phyloP scores from a whole-genome alignment of 2,113 vertebrate genomes.

The Cavia porcellus region DNA sequence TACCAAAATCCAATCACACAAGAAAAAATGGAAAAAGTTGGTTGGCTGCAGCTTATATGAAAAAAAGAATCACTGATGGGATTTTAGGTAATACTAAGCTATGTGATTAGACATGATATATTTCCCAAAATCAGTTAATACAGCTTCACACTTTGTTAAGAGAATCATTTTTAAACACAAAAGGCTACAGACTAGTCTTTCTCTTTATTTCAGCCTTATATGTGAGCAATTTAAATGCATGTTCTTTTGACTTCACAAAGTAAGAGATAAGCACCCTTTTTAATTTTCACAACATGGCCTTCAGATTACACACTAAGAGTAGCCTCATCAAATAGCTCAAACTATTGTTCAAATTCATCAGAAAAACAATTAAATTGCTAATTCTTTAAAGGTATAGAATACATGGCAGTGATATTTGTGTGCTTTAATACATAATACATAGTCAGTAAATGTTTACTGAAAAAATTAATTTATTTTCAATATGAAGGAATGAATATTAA shows the following conservation, averaged over 20 bases:
- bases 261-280: slow-evolving; percentile 18
- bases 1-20: background rate
- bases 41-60: background rate
- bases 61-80: background rate
- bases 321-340: background rate
- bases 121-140: background rate
- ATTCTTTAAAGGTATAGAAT: background rate
- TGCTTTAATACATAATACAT: background rate
- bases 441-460: slow-evolving; percentile 43
- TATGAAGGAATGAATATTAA: slow-evolving; percentile 44
- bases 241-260: slow-evolving; percentile 5
- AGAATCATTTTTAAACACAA: slow-evolving; percentile 22
- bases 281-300: slow-evolving; percentile 16
- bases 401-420: slow-evolving; percentile 10
- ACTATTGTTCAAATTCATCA: slow-evolving; percentile 22
- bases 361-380: slow-evolving; percentile 57
- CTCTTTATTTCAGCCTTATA: slow-evolving; percentile 6
- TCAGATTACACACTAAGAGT: background rate
- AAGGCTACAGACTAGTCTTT: background rate
- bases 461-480: slow-evolving; percentile 47
- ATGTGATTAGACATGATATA: background rate
- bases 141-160: background rate
- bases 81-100: slow-evolving; percentile 17
- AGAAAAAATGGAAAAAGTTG: background rate
- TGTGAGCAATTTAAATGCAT: slow-evolving; percentile 64